Base-by-base conservation (phyloP, 1,140 invertebrate species). In the Drosophila grimshawi region DNA sequence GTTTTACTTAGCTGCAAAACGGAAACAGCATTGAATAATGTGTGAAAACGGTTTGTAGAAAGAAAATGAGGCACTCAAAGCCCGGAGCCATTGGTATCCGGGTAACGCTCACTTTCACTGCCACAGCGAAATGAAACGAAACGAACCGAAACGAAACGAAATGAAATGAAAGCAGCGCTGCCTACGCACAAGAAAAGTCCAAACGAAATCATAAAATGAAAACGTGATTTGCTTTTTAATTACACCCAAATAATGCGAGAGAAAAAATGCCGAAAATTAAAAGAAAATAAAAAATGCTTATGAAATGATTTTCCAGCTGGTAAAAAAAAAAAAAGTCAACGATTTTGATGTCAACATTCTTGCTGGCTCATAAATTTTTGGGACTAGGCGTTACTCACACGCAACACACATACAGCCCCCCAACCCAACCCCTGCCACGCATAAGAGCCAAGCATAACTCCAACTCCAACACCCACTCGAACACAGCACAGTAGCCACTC, bases 191-290 rank as follows among this genome's bases (percentile, higher is more conserved):
- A 60, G 61, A 65, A 76, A 69, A 64, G 62, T 45, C 43, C 11
- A 35, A 63, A 55, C 48, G 48, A 66, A 53, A 73, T 81, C 70
- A 76, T 76, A 82, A 86, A 86, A 88, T 49, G 79, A 65, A 81
- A 86, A 86, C 82, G 82, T 86, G 82, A 86, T 82, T 86, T 82
- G 83, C 67, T 68, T 88, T 86, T 86, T 86, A 86, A 86, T 86
- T 86, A 86, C 62, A 63, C n/a, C 29, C 48, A 37, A 55, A 52
- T 66, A 49, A 61, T 64, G 5, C 11, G 43, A 10, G 37, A 10
- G 19, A 56, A 51, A 37, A 52, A 19, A 59, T 29, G 55, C 33
- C 30, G 51, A 49, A 53, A 64, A n/a, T 39, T 32, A 52, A 51
- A 43, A 48, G 43, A 46, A 19, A 57, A 49, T 11, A 37, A 35